These are phyloP conservation scores for Lepidurus packardi DNA, from an alignment of 1,140 invertebrate genomes.

Conservation along the genomic window DNA sequence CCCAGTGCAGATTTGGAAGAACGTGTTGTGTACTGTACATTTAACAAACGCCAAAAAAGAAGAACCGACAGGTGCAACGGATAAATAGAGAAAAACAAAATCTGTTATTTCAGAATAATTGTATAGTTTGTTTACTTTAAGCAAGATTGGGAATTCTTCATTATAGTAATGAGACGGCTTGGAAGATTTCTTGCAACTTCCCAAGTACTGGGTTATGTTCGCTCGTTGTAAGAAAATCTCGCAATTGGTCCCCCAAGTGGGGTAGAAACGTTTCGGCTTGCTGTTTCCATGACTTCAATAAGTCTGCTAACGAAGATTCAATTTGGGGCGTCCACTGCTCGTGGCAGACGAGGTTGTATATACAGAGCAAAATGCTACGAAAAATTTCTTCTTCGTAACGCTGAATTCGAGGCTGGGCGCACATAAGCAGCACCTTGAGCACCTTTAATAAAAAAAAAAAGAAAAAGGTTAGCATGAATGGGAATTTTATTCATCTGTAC, in stretches of 20 bases:
- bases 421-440: not conserved
- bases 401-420: not conserved
- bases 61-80: constrained; percentile 17
- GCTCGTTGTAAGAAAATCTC: not conserved
- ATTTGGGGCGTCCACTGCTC: not conserved
- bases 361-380: not conserved
- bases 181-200: not conserved
- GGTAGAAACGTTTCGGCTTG: not conserved
- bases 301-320: not conserved
- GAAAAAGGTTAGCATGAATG: not conserved
- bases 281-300: not conserved
- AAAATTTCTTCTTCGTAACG: not conserved
- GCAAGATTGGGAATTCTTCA: not conserved
- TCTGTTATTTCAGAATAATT: not conserved
- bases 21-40: constrained; percentile 10
- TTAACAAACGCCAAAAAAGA: constrained; percentile 14
- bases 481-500: not conserved
- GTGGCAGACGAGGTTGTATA: not conserved
- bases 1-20: constrained; percentile 21
- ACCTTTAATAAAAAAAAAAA: not conserved
- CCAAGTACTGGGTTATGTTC: not conserved
- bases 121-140: not conserved
- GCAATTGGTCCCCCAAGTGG: not conserved
- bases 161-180: not conserved
- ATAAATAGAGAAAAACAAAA: constrained; percentile 4